A percentile compares a stretch with the other conserved stretches of the same genome.
Evolutionary conservation across 2,888 invertebrate species (phyloP).

Genomic region (Pterobdella sp.): DNA sequence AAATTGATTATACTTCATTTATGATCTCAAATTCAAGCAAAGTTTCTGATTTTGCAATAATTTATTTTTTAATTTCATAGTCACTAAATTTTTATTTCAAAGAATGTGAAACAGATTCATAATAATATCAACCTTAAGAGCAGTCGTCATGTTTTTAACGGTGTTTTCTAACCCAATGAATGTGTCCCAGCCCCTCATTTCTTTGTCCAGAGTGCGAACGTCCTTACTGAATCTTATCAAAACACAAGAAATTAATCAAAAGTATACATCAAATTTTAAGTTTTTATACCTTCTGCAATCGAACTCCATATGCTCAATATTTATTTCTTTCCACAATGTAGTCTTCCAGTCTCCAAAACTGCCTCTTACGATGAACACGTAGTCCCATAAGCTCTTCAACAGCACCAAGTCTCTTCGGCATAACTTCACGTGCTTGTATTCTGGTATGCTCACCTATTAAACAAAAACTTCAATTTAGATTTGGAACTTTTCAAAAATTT

Average conservation of each 20-base stretch:
- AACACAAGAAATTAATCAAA: no score
- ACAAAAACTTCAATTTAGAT: no score
- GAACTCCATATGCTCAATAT: conserved; percentile 95
- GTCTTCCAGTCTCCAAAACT: conserved; percentile 94
- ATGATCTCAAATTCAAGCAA: no score
- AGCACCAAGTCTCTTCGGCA: conserved; percentile 76
- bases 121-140: conserved; percentile 66
- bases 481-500: no score
- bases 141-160: conserved; percentile 91
- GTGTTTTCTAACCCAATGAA: conserved; percentile 78
- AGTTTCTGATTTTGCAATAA: background rate
- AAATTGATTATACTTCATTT: no score
- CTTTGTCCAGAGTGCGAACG: conserved; percentile 70
- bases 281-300: conserved; percentile 69
- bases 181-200: conserved; percentile 89
- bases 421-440: conserved; percentile 82
- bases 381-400: conserved; percentile 87
- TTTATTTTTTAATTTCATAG: background rate
- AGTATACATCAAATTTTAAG: no score
- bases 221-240: conserved; percentile 70
- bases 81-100: background rate
- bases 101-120: background rate
- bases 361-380: conserved; percentile 76
- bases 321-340: conserved; percentile 90
- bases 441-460: conserved; percentile 87